These are phyloP conservation scores for Globicephala melas DNA, from an alignment of 2,113 vertebrate genomes.

Conservation along the genomic window DNA sequence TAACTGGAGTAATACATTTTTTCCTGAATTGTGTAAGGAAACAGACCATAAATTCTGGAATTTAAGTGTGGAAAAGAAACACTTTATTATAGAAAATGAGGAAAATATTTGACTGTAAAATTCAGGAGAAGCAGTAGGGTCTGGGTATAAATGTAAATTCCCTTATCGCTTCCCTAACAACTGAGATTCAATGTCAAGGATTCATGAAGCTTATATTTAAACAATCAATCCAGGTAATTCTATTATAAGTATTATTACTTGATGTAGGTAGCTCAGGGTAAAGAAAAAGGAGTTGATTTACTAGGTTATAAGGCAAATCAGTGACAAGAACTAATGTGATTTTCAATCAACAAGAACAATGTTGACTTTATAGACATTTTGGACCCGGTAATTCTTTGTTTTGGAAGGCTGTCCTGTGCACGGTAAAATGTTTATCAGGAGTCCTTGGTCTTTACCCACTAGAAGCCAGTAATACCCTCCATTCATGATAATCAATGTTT, in stretches of 20 bases:
- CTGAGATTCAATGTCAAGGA: not conserved
- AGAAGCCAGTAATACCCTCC: not conserved
- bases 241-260: not conserved
- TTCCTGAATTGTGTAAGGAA: constrained; percentile 2
- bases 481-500: not conserved
- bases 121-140: not conserved
- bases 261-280: not conserved
- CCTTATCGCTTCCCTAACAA: not conserved
- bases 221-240: not conserved
- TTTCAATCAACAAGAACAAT: not conserved
- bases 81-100: not conserved
- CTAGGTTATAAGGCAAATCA: not conserved
- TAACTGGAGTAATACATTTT: not conserved
- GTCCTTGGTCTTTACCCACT: not conserved
- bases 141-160: not conserved
- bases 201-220: constrained; percentile 5
- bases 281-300: not conserved
- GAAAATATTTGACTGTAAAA: not conserved
- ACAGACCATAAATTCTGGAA: not conserved
- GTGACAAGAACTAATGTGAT: not conserved
- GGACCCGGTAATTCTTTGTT: not conserved
- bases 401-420: not conserved
- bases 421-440: not conserved
- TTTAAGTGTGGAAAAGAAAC: not conserved
- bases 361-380: not conserved